Evolutionary conservation across 2,888 invertebrate genomes (phyloP).

Genomic region (Aromia moschata): DNA sequence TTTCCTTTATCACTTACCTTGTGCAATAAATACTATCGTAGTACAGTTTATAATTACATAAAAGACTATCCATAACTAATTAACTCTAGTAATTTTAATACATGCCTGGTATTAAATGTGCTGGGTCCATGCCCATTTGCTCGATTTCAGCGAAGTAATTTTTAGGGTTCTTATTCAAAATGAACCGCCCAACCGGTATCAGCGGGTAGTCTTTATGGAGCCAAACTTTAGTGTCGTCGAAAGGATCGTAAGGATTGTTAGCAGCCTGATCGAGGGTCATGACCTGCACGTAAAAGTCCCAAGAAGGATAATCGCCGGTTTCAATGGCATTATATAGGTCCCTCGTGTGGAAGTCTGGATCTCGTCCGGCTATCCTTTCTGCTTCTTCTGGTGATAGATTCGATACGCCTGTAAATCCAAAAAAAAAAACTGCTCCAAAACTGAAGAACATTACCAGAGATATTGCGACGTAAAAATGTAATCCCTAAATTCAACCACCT

Average conservation of each 20-base stretch:
- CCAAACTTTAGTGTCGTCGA: conserved; percentile 94
- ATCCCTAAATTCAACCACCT: too few relatives aligned
- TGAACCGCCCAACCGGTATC: conserved; percentile 86
- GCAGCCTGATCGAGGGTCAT: conserved; percentile 91
- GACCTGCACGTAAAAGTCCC: conserved; percentile 82
- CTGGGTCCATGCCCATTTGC: conserved; percentile 89
- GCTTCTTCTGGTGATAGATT: background rate
- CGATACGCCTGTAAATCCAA: background rate
- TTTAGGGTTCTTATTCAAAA: conserved; percentile 85
- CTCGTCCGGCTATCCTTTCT: conserved; percentile 53
- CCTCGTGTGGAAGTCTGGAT: conserved; percentile 88
- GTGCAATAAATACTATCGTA: too few relatives aligned
- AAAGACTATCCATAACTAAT: too few relatives aligned
- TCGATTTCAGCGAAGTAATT: conserved; percentile 95
- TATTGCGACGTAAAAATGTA: too few relatives aligned
- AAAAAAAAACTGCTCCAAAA: too few relatives aligned
- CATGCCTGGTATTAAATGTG: background rate
- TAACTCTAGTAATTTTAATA: too few relatives aligned
- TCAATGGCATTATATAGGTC: conserved; percentile 91
- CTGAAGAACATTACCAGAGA: too few relatives aligned
- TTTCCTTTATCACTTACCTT: too few relatives aligned
- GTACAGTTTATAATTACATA: too few relatives aligned
- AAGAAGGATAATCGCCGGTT: conserved; percentile 75
- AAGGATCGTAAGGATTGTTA: conserved; percentile 83
- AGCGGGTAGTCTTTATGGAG: conserved; percentile 87